Percentiles rank a stretch among this genome's conserved stretches.
phyloP scores from a whole-genome alignment of 2,113 vertebrate species.

The Sphaerodactylus townsendi region DNA sequence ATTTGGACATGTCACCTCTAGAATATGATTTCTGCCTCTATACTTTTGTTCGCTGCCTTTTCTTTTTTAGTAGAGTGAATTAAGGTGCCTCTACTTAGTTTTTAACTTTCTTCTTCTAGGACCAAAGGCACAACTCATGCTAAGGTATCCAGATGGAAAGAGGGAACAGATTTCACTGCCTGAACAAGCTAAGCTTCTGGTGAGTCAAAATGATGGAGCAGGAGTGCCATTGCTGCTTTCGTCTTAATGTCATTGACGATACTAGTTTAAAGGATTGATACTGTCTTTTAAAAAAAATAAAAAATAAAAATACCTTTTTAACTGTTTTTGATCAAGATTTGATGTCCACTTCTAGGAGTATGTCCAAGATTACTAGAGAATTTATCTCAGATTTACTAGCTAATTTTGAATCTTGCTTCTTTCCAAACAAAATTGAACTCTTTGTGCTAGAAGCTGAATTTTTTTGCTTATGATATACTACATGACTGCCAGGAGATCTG shows the following conservation, averaged over 20 bases:
- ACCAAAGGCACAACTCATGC: constrained; percentile 98
- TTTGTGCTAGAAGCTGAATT: background rate
- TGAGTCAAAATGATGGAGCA: constrained; percentile 69
- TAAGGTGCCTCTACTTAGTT: constrained; percentile 31
- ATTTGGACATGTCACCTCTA: background rate
- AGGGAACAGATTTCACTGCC: constrained; percentile 97
- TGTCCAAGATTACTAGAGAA: too few relatives aligned
- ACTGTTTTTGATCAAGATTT: background rate
- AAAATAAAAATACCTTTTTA: too few relatives aligned
- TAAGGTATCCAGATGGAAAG: constrained; percentile 97
- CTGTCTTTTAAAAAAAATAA: too few relatives aligned
- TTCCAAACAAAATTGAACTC: background rate
- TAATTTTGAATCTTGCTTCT: too few relatives aligned
- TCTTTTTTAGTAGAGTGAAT: background rate
- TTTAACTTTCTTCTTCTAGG: constrained; percentile 75
- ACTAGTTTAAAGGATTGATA: background rate
- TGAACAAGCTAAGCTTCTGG: constrained; percentile 94
- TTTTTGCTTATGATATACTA: background rate
- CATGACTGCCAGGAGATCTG: background rate
- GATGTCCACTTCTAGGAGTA: too few relatives aligned
- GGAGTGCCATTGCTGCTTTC: background rate
- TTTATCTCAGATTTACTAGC: too few relatives aligned
- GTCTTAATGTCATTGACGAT: background rate
- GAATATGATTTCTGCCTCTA: background rate
- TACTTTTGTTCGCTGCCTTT: background rate